phyloP scores from a whole-genome alignment of 53 echinoderm and acorn worm genomes.

The Actinopyga echinites region DNA sequence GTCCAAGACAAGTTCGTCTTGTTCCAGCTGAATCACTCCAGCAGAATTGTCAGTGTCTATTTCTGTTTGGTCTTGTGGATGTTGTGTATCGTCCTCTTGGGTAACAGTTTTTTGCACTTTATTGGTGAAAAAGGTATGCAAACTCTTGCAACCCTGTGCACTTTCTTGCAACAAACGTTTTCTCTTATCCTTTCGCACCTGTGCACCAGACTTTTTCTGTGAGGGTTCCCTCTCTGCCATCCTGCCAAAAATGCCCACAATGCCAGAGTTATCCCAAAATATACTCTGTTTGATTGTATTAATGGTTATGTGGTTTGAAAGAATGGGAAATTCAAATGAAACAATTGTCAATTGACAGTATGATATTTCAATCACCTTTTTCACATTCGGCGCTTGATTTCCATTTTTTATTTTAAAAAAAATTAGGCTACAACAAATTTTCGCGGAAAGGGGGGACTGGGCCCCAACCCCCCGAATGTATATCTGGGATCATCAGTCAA shows the following conservation, averaged over 20 bases:
- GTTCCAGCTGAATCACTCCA: neutral
- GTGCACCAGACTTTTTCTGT: neutral
- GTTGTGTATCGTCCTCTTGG: neutral
- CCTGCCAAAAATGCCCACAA: neutral
- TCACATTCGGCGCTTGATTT: neutral
- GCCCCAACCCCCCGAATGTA: neutral
- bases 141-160: neutral
- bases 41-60: neutral
- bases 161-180: neutral
- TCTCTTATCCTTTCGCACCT: neutral
- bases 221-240: neutral
- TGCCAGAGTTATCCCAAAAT: neutral
- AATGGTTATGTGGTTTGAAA: neutral
- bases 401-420: neutral
- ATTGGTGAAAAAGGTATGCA: neutral
- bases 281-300: neutral
- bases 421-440: too few relatives aligned
- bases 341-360: neutral
- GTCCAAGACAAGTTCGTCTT: neutral
- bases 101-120: neutral
- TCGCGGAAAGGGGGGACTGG: too few relatives aligned
- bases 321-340: neutral
- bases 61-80: neutral
- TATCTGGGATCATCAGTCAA: neutral
- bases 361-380: neutral